Evolutionary conservation across 2,888 invertebrate genomes (phyloP).

Genomic region (Drosophila niveifrons): DNA sequence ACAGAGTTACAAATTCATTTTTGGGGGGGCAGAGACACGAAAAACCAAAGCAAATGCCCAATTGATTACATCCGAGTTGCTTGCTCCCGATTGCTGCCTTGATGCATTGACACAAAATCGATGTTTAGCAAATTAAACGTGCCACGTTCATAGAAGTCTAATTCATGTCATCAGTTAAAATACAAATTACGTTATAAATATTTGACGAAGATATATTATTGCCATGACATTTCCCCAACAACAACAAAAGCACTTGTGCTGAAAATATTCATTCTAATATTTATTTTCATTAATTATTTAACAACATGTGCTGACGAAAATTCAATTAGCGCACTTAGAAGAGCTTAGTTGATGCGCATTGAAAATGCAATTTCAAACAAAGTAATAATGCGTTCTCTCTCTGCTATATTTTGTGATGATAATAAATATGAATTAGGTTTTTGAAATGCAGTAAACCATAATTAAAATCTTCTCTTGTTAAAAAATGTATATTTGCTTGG

Average conservation of each 20-base stretch:
- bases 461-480: neutral
- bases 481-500: neutral
- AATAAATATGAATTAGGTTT: neutral
- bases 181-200: conserved; percentile 8
- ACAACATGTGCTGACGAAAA: neutral
- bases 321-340: conserved; percentile 1
- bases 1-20: conserved; percentile 48
- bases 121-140: conserved; percentile 47
- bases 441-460: neutral
- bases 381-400: neutral
- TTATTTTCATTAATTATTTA: neutral
- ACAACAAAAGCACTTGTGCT: neutral
- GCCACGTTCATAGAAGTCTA: conserved; percentile 7
- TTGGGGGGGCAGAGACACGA: conserved; percentile 2
- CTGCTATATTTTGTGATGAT: neutral
- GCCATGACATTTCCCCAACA: neutral
- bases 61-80: conserved; percentile 33
- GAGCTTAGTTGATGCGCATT: neutral
- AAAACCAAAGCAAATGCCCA: conserved; percentile 24
- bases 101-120: conserved; percentile 66
- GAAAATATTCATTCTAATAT: neutral
- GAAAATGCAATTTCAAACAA: neutral
- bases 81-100: conserved; percentile 31
- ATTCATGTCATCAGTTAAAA: conserved; percentile 17
- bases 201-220: conserved; percentile 7